Conservation (phyloP, 2,113 vertebrate genomes). For the Leptobrachium ailaonicum region DNA sequence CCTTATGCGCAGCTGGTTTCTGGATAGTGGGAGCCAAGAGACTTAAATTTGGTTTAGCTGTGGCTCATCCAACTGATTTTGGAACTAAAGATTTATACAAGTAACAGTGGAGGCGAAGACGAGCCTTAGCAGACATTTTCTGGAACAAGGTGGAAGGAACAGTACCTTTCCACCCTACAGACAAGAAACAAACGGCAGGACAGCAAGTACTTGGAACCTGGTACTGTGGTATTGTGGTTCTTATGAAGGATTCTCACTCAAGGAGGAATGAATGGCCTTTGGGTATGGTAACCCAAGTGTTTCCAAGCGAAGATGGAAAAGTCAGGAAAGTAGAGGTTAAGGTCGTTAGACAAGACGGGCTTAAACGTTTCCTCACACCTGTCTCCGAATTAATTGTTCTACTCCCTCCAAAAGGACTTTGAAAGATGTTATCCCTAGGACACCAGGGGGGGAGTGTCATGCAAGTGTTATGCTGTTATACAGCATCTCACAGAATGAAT, state of each 20-base stretch:
- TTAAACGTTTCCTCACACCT: not conserved
- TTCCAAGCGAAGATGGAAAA: too few species aligned
- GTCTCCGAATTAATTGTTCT: not conserved
- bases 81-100: conserved; percentile 18
- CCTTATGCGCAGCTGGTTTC: not conserved
- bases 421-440: not conserved
- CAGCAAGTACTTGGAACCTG: not conserved
- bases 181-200: not conserved
- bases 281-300: not conserved
- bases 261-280: not conserved
- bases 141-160: not conserved
- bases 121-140: conserved; percentile 2
- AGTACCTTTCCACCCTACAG: not conserved
- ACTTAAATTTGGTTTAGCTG: not conserved
- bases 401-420: not conserved
- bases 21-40: conserved; percentile 3
- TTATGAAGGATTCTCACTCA: conserved; percentile 8
- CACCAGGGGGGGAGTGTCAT: not conserved
- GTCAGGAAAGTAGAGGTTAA: too few species aligned
- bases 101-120: conserved; percentile 36
- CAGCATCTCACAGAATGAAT: too few species aligned
- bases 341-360: not conserved
- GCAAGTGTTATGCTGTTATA: too few species aligned
- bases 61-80: conserved; percentile 36
- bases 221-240: not conserved